Conservation (phyloP, 1,140 invertebrate species). For the Cydia splendana region DNA sequence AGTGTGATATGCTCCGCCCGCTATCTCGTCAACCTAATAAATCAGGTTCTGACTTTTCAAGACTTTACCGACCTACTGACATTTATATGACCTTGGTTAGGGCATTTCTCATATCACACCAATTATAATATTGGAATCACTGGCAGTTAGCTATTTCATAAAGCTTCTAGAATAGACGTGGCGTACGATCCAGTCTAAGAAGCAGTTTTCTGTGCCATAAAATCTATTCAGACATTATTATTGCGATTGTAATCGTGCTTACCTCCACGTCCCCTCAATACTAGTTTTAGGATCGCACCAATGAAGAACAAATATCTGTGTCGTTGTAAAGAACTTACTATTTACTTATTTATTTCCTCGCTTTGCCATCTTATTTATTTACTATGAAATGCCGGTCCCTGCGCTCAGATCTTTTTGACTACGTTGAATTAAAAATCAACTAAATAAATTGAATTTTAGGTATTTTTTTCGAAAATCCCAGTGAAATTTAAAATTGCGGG, state of each 20-base stretch:
- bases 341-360: constrained; percentile 15
- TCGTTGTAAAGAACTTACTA: constrained; percentile 21
- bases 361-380: constrained; percentile 30
- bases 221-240: constrained; percentile 24
- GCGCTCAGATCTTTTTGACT: constrained; percentile 14
- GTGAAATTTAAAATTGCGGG: constrained; percentile 7
- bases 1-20: background rate
- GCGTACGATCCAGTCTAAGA: constrained; percentile 1
- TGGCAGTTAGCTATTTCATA: constrained; percentile 2
- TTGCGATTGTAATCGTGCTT: background rate
- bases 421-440: constrained; percentile 18
- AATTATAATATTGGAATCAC: background rate
- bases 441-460: constrained; percentile 10
- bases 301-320: constrained; percentile 14
- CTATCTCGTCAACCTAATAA: background rate
- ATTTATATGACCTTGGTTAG: background rate
- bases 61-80: background rate
- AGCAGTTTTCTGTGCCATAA: constrained; percentile 32
- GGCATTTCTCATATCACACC: background rate
- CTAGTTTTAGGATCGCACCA: constrained; percentile 25
- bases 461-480: constrained; percentile 19
- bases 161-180: constrained; percentile 12
- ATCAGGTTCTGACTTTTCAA: background rate
- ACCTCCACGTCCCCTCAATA: constrained; percentile 20
- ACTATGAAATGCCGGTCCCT: background rate